A percentile compares a stretch with the other conserved stretches of the same genome.
phyloP scores from a whole-genome alignment of 2,797 vertebrate genomes.

The Pogonophryne albipinna region DNA sequence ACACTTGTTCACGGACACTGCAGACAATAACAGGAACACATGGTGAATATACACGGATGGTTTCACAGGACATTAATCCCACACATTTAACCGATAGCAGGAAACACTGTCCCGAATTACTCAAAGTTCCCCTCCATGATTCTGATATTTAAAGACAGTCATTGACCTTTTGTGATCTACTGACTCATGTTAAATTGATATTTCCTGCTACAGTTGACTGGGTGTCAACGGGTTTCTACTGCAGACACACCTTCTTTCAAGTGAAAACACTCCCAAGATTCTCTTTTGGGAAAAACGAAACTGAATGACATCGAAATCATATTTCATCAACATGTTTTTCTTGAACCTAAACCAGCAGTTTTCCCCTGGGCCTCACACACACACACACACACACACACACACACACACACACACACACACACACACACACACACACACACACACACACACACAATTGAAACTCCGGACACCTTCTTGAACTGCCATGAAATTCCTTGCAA shows the following conservation, averaged over 20 bases:
- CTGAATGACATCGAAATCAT: neutral
- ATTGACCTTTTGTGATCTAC: neutral
- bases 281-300: constrained; percentile 31
- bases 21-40: neutral
- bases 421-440: too few species aligned
- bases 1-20: neutral
- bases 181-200: neutral
- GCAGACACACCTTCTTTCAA: constrained; percentile 2
- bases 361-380: neutral
- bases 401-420: too few species aligned
- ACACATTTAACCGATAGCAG: too few species aligned
- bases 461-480: neutral
- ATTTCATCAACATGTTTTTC: neutral
- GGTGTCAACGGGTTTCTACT: neutral
- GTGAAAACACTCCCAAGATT: neutral
- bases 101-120: neutral
- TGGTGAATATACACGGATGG: neutral
- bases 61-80: neutral
- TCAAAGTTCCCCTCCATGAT: neutral
- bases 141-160: neutral
- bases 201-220: neutral
- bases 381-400: too few species aligned
- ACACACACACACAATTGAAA: neutral
- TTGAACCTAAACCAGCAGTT: neutral
- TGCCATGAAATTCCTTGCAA: constrained; percentile 1